A percentile compares a stretch with the other conserved stretches of the same genome.
Evolutionary conservation across 2,888 invertebrate genomes (phyloP).

Genomic region (Polia nebulosa): DNA sequence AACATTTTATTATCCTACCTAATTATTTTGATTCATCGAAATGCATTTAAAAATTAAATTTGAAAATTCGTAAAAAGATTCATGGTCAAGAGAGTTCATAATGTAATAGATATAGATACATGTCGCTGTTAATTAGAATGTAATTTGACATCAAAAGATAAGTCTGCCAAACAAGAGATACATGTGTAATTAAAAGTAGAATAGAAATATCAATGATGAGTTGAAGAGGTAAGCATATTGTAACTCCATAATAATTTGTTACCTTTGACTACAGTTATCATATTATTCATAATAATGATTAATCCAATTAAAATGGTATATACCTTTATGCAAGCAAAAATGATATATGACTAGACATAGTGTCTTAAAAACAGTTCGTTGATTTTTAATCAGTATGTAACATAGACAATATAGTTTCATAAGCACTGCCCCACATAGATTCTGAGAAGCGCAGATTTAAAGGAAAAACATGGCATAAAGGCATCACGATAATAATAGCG

Average conservation of each 20-base stretch:
- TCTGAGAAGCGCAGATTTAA: slow-evolving; percentile 62
- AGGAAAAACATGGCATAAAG: slow-evolving; percentile 60
- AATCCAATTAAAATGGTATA: slow-evolving; percentile 61
- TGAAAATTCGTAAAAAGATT: slow-evolving; percentile 53
- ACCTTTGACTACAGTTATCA: slow-evolving; percentile 59
- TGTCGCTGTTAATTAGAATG: slow-evolving; percentile 25
- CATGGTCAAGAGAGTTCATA: slow-evolving; percentile 53
- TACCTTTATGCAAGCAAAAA: slow-evolving; percentile 75
- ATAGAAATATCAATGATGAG: slow-evolving; percentile 54
- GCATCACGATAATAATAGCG: slow-evolving; percentile 74
- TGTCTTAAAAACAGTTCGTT: slow-evolving; percentile 86
- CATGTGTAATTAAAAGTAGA: slow-evolving; percentile 45
- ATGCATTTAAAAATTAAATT: slow-evolving; percentile 47
- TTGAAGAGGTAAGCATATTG: slow-evolving; percentile 56
- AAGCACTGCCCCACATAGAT: slow-evolving; percentile 75
- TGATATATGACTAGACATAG: slow-evolving; percentile 86
- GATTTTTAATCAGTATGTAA: slow-evolving; percentile 79
- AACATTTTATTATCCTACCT: slow-evolving; percentile 81
- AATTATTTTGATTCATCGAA: slow-evolving; percentile 73
- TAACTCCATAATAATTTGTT: slow-evolving; percentile 53
- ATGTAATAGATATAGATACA: slow-evolving; percentile 5
- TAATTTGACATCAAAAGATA: slow-evolving; percentile 42
- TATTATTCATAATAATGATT: slow-evolving; percentile 57
- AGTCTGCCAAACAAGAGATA: slow-evolving; percentile 38
- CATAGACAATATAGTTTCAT: slow-evolving; percentile 71